Conservation (phyloP, 1,140 invertebrate species). For the Augochlora pura region DNA sequence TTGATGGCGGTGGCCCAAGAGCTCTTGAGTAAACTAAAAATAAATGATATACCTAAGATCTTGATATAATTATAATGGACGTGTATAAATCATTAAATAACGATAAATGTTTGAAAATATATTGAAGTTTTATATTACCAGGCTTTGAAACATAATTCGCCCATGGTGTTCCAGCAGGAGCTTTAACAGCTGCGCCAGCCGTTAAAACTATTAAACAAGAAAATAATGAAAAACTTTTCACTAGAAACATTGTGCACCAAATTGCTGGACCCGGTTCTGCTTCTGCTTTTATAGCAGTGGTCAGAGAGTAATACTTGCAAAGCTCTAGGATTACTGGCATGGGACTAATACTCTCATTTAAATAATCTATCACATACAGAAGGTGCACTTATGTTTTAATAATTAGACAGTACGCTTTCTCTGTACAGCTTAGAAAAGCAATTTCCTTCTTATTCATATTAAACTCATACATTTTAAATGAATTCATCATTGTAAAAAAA, state of each 20-base stretch:
- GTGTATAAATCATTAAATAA: slow-evolving; percentile 4
- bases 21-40: slow-evolving; percentile 66
- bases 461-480: neutral
- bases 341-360: slow-evolving; percentile 62
- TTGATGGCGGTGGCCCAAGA: slow-evolving; percentile 58
- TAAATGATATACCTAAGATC: neutral
- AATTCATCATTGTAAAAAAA: neutral
- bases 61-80: neutral
- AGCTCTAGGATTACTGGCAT: slow-evolving; percentile 56
- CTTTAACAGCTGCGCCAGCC: slow-evolving; percentile 44
- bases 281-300: slow-evolving; percentile 63
- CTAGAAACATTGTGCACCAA: slow-evolving; percentile 62
- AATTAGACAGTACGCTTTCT: slow-evolving; percentile 52
- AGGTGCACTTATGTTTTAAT: slow-evolving; percentile 70
- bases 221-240: slow-evolving; percentile 49
- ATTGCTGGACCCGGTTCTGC: slow-evolving; percentile 10
- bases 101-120: slow-evolving; percentile 22
- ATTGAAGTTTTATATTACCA: slow-evolving; percentile 62
- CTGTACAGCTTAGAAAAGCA: slow-evolving; percentile 21
- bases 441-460: slow-evolving; percentile 45
- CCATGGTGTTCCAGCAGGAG: slow-evolving; percentile 59
- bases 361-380: slow-evolving; percentile 68
- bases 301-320: slow-evolving; percentile 62
- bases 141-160: slow-evolving; percentile 52
- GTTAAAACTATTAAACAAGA: slow-evolving; percentile 50